Evolutionary conservation across 2,113 vertebrate genomes (phyloP).

Genomic region (Numida meleagris): DNA sequence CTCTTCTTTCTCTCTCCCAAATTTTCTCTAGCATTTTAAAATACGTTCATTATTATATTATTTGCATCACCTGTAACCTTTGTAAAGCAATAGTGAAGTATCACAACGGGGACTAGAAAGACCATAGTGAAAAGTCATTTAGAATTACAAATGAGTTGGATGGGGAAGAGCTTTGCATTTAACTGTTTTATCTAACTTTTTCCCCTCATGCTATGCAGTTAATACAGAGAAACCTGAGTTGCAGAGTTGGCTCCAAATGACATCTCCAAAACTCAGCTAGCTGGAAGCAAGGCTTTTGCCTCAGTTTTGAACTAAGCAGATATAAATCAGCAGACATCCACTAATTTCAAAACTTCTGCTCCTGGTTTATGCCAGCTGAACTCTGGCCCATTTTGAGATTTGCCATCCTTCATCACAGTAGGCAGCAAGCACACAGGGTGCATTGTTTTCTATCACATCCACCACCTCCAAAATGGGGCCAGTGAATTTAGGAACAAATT

Average conservation of each 20-base stretch:
- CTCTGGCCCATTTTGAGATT: not conserved
- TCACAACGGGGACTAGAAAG: not conserved
- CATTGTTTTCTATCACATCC: accelerated
- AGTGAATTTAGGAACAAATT: not conserved
- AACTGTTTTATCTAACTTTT: not conserved
- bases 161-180: not conserved
- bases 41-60: not conserved
- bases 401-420: not conserved
- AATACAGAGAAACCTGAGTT: not conserved
- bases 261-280: not conserved
- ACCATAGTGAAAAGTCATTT: not conserved
- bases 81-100: not conserved
- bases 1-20: not conserved
- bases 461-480: not conserved
- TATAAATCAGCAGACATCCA: slow-evolving; percentile 25
- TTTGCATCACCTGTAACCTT: not conserved
- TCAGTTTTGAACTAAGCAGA: slow-evolving; percentile 11
- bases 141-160: not conserved
- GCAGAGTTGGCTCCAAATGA: not conserved
- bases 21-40: not conserved
- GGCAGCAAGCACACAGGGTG: not conserved
- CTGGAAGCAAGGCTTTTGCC: slow-evolving; percentile 11
- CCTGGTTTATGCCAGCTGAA: slow-evolving; percentile 8
- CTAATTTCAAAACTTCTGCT: slow-evolving; percentile 27
- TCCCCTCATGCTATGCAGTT: not conserved